Conservation (phyloP, 2,797 vertebrate species). For the Amphiprion clarkii region DNA sequence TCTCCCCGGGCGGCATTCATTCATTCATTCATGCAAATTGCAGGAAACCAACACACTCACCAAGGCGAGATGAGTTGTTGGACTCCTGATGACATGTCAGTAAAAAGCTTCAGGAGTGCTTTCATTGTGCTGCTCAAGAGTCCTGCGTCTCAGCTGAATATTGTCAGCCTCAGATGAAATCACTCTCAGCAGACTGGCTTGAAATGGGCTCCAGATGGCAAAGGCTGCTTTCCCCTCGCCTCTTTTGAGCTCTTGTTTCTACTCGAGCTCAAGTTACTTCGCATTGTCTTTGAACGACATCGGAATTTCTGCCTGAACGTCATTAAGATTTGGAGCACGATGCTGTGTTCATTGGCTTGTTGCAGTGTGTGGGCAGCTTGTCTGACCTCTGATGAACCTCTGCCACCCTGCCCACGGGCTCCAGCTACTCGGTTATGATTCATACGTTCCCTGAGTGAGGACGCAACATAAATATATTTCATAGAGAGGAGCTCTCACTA, state of each 20-base stretch:
- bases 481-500: not conserved
- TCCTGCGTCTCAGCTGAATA: constrained; percentile 20
- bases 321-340: constrained; percentile 42
- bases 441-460: constrained; percentile 29
- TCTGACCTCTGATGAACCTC: constrained; percentile 65
- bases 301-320: constrained; percentile 37
- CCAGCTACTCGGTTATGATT: constrained; percentile 54
- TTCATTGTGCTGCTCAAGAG: constrained; percentile 40
- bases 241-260: constrained; percentile 1
- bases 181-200: constrained; percentile 31
- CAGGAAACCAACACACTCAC: constrained; percentile 51
- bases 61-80: constrained; percentile 42
- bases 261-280: constrained; percentile 9
- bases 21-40: constrained; percentile 57
- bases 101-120: constrained; percentile 52
- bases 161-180: constrained; percentile 39
- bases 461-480: constrained; percentile 4
- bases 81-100: constrained; percentile 20
- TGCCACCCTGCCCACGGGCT: constrained; percentile 53
- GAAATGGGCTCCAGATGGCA: constrained; percentile 55
- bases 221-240: constrained; percentile 19
- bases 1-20: constrained; percentile 32
- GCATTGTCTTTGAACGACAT: constrained; percentile 37
- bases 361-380: constrained; percentile 36
- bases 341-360: constrained; percentile 34